A percentile compares a stretch with the other conserved stretches of the same genome.
Evolutionary conservation across 2,797 vertebrate genomes (phyloP).

Genomic region (Clamator glandarius): DNA sequence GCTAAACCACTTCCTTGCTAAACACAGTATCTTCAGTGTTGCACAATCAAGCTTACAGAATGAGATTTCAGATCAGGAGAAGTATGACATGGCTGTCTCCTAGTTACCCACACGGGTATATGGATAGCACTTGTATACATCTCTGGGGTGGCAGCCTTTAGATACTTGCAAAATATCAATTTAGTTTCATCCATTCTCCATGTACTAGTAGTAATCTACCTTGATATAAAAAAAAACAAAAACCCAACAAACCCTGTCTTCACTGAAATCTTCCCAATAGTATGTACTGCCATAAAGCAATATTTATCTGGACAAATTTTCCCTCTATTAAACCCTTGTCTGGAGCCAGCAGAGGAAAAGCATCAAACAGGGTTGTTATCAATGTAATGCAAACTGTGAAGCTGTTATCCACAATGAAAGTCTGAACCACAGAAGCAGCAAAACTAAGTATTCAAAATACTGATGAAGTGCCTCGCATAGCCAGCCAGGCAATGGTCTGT

Average conservation of each 20-base stretch:
- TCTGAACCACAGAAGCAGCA: not conserved
- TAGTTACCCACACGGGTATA: not conserved
- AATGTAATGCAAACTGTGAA: not conserved
- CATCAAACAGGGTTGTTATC: rapidly evolving
- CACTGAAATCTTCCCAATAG: not conserved
- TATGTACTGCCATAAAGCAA: not conserved
- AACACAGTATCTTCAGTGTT: not conserved
- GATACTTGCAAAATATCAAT: not conserved
- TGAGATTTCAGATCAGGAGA: not conserved
- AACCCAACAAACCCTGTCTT: not conserved
- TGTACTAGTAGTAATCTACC: not conserved
- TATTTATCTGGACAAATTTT: not conserved
- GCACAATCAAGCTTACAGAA: not conserved
- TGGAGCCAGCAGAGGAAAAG: not conserved
- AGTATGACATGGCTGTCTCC: not conserved
- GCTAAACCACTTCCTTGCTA: not conserved
- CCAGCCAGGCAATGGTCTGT: rapidly evolving
- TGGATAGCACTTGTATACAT: not conserved
- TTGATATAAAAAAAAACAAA: too few relatives aligned
- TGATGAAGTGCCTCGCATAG: not conserved
- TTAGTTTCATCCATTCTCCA: not conserved
- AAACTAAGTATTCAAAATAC: not conserved
- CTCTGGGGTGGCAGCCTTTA: not conserved
- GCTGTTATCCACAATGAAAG: not conserved
- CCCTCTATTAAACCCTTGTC: not conserved